These are phyloP conservation scores for Lumbricus terrestris DNA, from an alignment of 2,888 invertebrate species.

Conservation along the genomic window DNA sequence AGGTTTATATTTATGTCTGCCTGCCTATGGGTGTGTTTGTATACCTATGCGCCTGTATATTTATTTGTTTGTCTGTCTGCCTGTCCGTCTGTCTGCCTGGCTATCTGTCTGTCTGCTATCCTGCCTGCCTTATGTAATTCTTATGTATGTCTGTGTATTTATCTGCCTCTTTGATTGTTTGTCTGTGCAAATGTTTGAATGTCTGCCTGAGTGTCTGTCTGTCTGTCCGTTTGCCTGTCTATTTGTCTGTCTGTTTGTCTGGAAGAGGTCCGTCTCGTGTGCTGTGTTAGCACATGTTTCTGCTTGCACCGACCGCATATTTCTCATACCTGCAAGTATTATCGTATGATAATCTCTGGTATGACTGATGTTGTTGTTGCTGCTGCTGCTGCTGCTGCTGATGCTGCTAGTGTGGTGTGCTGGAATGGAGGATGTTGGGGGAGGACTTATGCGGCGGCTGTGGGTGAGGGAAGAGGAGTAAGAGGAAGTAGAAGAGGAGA, in stretches of 20 bases:
- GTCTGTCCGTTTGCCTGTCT: neutral
- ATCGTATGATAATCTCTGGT: neutral
- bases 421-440: neutral
- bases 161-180: too few species aligned
- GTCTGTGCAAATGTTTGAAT: too few species aligned
- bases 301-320: neutral
- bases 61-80: too few species aligned
- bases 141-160: too few species aligned
- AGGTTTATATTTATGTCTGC: neutral
- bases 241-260: neutral
- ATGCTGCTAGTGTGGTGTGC: neutral
- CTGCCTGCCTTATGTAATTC: too few species aligned
- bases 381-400: neutral
- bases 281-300: neutral
- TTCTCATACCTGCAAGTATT: conserved; percentile 3
- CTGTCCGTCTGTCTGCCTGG: too few species aligned
- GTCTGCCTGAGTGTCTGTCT: neutral
- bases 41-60: too few species aligned
- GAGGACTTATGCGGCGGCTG: neutral
- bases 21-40: too few species aligned
- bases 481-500: too few species aligned
- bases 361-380: neutral
- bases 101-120: too few species aligned
- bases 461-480: too few species aligned
- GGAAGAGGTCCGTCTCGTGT: neutral